These are phyloP conservation scores for Proctacanthus coquilletti DNA, from an alignment of 1,140 invertebrate species.

Conservation along the genomic window DNA sequence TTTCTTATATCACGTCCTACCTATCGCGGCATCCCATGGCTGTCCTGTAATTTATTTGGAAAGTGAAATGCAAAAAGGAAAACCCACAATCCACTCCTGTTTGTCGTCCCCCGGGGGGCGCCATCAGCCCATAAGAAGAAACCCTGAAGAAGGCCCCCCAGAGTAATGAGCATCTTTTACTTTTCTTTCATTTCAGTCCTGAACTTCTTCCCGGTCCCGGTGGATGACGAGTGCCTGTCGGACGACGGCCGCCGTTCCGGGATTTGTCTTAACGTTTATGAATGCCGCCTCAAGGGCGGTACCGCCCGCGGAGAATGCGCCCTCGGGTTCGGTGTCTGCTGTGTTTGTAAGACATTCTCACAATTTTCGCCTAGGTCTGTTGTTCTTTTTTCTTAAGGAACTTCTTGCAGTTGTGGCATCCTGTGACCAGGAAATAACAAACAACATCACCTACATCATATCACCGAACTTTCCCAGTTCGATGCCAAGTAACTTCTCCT, in stretches of 20 bases:
- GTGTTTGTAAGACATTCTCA: constrained; percentile 56
- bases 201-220: constrained; percentile 63
- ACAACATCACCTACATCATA: constrained; percentile 73
- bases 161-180: too few species aligned
- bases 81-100: too few species aligned
- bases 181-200: constrained; percentile 48
- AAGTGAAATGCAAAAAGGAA: too few species aligned
- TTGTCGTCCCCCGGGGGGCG: too few species aligned
- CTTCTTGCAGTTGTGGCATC: constrained; percentile 50
- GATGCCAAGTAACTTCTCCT: constrained; percentile 41
- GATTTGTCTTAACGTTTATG: constrained; percentile 65
- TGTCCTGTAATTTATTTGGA: too few species aligned
- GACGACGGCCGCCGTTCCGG: constrained; percentile 51
- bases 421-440: constrained; percentile 56
- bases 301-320: constrained; percentile 60
- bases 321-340: constrained; percentile 75
- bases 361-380: constrained; percentile 10
- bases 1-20: too few species aligned
- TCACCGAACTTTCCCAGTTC: constrained; percentile 68
- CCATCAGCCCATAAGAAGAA: too few species aligned
- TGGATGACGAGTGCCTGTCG: constrained; percentile 58
- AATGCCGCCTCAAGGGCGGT: constrained; percentile 62
- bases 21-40: too few species aligned
- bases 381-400: constrained; percentile 13
- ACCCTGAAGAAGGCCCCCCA: too few species aligned